phyloP scores from a whole-genome alignment of 2,113 vertebrate genomes.

The Butorides virescens region DNA sequence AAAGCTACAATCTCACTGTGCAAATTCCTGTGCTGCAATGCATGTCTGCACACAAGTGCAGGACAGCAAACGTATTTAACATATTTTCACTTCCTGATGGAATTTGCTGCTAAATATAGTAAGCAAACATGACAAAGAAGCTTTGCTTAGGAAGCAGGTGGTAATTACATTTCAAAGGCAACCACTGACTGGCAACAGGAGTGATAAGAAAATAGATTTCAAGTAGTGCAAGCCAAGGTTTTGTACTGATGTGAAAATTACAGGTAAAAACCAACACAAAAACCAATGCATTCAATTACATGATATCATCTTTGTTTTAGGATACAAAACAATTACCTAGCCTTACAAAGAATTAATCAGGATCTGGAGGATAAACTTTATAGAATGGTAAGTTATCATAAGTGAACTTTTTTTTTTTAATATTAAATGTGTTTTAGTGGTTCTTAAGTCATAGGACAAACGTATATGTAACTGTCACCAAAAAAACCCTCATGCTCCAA shows the following conservation, averaged over 20 bases:
- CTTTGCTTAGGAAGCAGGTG: background rate
- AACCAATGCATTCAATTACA: background rate
- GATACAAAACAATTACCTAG: constrained; percentile 94
- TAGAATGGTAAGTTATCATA: constrained; percentile 82
- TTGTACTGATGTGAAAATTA: constrained; percentile 17
- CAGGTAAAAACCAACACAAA: background rate
- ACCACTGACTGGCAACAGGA: background rate
- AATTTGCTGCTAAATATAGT: background rate
- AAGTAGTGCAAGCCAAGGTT: background rate
- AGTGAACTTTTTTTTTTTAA: background rate
- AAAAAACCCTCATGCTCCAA: background rate
- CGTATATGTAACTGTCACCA: background rate
- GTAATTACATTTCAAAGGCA: constrained; percentile 26
- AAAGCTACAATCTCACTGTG: background rate
- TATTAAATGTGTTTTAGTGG: background rate
- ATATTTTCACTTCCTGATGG: background rate
- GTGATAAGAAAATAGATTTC: constrained; percentile 15
- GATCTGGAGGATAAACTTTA: constrained; percentile 95
- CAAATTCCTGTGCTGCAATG: background rate
- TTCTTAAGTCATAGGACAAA: background rate
- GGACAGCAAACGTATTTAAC: background rate
- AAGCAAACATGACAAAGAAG: background rate
- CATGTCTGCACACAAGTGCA: background rate
- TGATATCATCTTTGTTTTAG: constrained; percentile 72
- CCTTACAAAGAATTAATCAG: constrained; percentile 96